phyloP scores from a whole-genome alignment of 2,888 invertebrate genomes.

The Zaprionus obscuricornis region DNA sequence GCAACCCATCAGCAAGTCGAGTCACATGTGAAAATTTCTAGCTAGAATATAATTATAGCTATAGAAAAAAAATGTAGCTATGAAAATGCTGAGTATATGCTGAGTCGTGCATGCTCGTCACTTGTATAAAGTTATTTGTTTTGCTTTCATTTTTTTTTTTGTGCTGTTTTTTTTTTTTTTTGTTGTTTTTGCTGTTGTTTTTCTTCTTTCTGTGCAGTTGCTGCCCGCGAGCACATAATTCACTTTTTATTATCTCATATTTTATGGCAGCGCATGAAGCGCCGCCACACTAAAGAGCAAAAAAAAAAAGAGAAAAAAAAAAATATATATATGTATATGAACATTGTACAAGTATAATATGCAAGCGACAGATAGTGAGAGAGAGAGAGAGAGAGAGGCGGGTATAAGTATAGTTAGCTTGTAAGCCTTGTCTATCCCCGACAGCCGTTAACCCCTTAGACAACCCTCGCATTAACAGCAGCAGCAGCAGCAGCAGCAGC shows the following conservation, averaged over 20 bases:
- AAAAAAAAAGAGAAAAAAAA: neutral
- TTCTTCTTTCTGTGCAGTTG: slow-evolving; percentile 20
- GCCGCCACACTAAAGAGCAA: slow-evolving; percentile 20
- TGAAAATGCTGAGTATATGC: no score
- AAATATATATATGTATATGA: no score
- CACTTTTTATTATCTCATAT: slow-evolving; percentile 77
- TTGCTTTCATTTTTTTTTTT: no score
- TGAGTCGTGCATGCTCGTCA: no score
- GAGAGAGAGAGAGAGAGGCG: neutral
- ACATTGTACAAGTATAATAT: no score
- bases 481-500: neutral
- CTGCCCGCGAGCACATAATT: slow-evolving; percentile 63
- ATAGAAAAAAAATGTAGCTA: no score
- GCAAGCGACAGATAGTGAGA: neutral
- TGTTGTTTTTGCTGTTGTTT: slow-evolving; percentile 10
- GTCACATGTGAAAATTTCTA: no score
- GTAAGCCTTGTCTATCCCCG: slow-evolving; percentile 10
- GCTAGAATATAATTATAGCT: no score
- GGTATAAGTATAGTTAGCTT: slow-evolving; percentile 18
- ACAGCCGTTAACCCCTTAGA: neutral
- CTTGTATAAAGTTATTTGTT: no score
- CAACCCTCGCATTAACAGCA: neutral
- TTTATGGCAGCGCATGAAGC: slow-evolving; percentile 55
- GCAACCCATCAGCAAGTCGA: no score
- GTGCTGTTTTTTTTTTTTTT: slow-evolving; percentile 2